These are phyloP conservation scores for Peromyscus nudipes DNA, from an alignment of 2,797 vertebrate species.

Conservation along the genomic window DNA sequence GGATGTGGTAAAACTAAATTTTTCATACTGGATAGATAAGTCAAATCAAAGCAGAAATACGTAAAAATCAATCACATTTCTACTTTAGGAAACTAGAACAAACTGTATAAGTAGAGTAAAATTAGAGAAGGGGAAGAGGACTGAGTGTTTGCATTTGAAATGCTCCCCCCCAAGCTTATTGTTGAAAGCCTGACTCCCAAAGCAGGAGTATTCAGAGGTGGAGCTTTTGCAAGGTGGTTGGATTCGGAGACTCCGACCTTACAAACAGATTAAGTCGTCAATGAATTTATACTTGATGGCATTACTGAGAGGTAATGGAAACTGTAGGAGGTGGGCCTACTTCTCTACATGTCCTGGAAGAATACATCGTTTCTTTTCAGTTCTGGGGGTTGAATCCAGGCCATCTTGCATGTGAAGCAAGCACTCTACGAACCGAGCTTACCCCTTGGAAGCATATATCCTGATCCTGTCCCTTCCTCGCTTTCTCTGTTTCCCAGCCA, in stretches of 20 bases:
- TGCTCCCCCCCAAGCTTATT: background rate
- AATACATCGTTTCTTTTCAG: background rate
- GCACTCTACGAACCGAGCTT: background rate
- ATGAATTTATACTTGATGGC: background rate
- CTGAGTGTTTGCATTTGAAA: background rate
- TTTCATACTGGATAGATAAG: background rate
- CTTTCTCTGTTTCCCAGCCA: background rate
- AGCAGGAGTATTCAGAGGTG: background rate
- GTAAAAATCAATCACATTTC: conserved; percentile 30
- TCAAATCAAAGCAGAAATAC: background rate
- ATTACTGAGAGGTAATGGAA: background rate
- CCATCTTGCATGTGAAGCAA: background rate
- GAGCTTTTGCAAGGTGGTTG: background rate
- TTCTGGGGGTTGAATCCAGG: background rate
- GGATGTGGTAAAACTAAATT: background rate
- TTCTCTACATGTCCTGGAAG: background rate
- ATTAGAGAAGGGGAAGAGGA: background rate
- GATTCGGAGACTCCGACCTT: background rate
- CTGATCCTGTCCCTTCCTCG: background rate
- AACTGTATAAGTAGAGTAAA: conserved; percentile 19
- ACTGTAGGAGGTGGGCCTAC: background rate
- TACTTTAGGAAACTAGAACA: conserved; percentile 1
- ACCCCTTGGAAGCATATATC: background rate
- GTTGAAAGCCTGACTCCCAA: background rate
- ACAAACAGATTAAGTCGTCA: background rate